Conservation (phyloP, 2,888 invertebrate genomes). For the Synanthedon tipuliformis region DNA sequence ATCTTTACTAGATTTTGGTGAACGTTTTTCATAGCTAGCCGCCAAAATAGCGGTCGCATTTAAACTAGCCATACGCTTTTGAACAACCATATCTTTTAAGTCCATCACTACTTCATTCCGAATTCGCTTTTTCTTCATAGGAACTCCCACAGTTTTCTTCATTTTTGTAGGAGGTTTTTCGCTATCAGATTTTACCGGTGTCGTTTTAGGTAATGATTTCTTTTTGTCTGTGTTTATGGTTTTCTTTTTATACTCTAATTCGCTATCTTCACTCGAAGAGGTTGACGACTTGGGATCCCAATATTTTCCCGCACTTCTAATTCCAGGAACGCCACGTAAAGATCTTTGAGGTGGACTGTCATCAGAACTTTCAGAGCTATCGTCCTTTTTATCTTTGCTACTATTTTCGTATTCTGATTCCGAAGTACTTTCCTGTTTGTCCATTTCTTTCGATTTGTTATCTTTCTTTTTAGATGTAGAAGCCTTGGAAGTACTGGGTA, state of each 20-base stretch:
- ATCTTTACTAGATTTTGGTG: conserved; percentile 69
- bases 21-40: conserved; percentile 85
- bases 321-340: conserved; percentile 78
- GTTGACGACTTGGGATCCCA: conserved; percentile 84
- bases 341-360: conserved; percentile 70
- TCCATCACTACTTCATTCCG: conserved; percentile 79
- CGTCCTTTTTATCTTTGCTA: conserved; percentile 49
- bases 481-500: conserved; percentile 66
- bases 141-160: conserved; percentile 52
- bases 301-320: conserved; percentile 82
- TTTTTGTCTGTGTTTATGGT: conserved; percentile 41
- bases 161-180: conserved; percentile 60
- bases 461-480: conserved; percentile 53
- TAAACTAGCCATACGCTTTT: conserved; percentile 91
- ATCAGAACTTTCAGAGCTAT: conserved; percentile 63
- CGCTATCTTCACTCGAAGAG: conserved; percentile 71
- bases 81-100: conserved; percentile 86
- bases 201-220: conserved; percentile 36
- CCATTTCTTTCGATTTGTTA: conserved; percentile 45
- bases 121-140: conserved; percentile 68
- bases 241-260: conserved; percentile 56
- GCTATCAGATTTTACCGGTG: conserved; percentile 53
- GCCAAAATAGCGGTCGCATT: conserved; percentile 92
- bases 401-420: conserved; percentile 62
- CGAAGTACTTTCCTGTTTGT: conserved; percentile 57